Conservation (phyloP, 2,797 vertebrate genomes). For the Zalophus californianus region DNA sequence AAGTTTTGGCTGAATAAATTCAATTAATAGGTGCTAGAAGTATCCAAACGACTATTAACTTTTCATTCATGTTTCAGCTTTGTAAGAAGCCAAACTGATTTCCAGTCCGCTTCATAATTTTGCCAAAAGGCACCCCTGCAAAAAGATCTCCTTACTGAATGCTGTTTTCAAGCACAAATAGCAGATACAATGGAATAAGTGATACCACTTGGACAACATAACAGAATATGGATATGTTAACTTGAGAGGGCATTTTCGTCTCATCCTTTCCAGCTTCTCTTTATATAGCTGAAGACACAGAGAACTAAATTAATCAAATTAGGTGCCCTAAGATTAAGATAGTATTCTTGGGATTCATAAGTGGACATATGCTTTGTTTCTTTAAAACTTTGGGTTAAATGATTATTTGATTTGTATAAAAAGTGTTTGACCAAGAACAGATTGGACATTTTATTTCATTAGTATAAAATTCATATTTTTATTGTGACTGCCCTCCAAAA, state of each 20-base stretch:
- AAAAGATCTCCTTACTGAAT: neutral
- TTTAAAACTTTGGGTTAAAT: neutral
- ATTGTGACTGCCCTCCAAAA: neutral
- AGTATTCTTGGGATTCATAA: neutral
- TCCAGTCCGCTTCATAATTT: neutral
- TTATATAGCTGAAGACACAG: neutral
- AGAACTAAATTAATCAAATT: neutral
- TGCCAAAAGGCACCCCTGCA: neutral
- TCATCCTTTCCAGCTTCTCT: neutral
- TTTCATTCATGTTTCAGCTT: constrained; percentile 13
- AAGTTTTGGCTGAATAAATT: neutral
- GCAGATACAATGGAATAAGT: neutral
- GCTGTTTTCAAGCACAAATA: neutral
- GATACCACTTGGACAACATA: neutral
- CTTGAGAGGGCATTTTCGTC: neutral
- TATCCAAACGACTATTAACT: neutral
- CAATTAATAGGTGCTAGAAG: neutral
- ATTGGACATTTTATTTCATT: neutral
- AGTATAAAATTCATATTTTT: neutral
- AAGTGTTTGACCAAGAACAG: neutral
- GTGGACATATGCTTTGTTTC: neutral
- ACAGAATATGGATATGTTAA: neutral
- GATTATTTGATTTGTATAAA: neutral
- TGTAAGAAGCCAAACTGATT: neutral
- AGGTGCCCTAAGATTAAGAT: neutral